These are phyloP conservation scores for Monarcha castaneiventris DNA, from an alignment of 2,113 vertebrate species.

Conservation along the genomic window DNA sequence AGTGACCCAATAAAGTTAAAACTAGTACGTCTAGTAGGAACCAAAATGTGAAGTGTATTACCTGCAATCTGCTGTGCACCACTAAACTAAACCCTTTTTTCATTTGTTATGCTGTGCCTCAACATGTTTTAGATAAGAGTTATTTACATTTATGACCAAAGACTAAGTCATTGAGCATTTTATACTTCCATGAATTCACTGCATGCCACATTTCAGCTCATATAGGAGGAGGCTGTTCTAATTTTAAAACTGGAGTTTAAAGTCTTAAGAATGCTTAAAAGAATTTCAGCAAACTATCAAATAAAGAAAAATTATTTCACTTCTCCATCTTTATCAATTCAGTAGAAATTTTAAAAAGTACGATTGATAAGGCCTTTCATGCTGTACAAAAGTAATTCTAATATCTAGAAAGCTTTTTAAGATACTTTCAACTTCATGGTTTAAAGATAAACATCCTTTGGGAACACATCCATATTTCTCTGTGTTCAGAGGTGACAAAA, in stretches of 20 bases:
- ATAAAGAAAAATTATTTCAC: background rate
- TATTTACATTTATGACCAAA: background rate
- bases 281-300: background rate
- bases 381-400: background rate
- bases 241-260: background rate
- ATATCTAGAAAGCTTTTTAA: background rate
- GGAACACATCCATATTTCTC: background rate
- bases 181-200: background rate
- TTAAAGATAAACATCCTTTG: background rate
- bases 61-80: background rate
- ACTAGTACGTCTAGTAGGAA: fast-evolving
- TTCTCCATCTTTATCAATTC: background rate
- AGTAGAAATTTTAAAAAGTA: background rate
- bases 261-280: background rate
- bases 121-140: background rate
- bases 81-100: background rate
- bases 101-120: background rate
- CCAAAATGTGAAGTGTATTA: background rate
- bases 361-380: background rate
- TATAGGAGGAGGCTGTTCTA: background rate
- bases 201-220: background rate
- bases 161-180: background rate
- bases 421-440: background rate
- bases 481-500: background rate
- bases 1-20: background rate